Evolutionary conservation across 2,797 vertebrate genomes (phyloP).

Genomic region (Sebastiscus tertius): DNA sequence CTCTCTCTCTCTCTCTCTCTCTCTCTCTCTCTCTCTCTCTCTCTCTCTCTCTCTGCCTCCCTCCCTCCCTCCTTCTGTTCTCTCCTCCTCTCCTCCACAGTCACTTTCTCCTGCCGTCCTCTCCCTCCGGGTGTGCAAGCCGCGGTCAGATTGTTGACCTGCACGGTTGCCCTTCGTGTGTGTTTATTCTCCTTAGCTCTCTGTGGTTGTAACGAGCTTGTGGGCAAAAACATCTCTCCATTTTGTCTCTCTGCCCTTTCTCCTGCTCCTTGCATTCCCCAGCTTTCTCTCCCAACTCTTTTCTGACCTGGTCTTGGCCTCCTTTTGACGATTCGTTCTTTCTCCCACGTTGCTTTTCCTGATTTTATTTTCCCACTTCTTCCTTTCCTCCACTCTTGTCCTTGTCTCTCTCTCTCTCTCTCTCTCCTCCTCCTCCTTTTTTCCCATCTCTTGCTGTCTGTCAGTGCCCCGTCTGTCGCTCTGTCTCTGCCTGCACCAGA

Average conservation of each 20-base stretch:
- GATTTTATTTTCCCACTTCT: not conserved
- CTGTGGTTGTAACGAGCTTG: conserved; percentile 51
- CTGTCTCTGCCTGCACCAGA: conserved; percentile 65
- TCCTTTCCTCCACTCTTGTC: not conserved
- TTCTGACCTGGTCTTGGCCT: not conserved
- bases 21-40: no score
- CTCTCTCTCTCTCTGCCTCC: no score
- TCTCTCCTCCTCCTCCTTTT: not conserved
- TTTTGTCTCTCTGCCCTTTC: conserved; percentile 37
- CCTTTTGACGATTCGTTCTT: not conserved
- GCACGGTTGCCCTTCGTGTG: conserved; percentile 48
- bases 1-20: no score
- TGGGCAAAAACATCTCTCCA: conserved; percentile 40
- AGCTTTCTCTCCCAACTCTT: conserved; percentile 9
- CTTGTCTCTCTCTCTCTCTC: not conserved
- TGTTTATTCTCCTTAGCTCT: conserved; percentile 46
- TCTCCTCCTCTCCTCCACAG: conserved; percentile 15
- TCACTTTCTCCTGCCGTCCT: conserved; percentile 39
- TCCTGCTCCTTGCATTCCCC: not conserved
- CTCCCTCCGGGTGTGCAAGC: conserved; percentile 40
- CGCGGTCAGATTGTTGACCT: conserved; percentile 63
- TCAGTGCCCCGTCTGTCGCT: conserved; percentile 26
- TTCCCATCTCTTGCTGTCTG: not conserved
- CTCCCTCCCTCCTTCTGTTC: conserved; percentile 25
- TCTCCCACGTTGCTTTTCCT: not conserved